Base-by-base conservation (phyloP, 2,888 invertebrate species). In the Synanthedon formicaeformis region DNA sequence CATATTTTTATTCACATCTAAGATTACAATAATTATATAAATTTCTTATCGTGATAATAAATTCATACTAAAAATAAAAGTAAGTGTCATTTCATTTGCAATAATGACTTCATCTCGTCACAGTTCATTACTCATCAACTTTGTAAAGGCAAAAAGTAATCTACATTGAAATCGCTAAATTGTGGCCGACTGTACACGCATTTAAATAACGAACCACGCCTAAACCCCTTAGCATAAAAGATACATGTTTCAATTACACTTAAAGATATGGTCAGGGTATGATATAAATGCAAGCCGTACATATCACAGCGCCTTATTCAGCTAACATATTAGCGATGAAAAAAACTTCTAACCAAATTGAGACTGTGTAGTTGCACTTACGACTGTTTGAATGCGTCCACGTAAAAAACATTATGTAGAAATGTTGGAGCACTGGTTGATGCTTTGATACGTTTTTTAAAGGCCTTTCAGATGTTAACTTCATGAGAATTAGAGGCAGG, bases 171-270 rank as follows among this genome's bases (percentile, higher is more conserved):
- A 13, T n/a, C 45, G 6, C 8, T 13, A 13, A 45, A n/a, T 13
- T 8, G 45, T 45, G 45, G 45, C 13, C 45, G 14, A 45, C n/a
- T n/a, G 45, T 45, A 45, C 45, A 45, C 6, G 13, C 65, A 69
- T 71, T 67, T 63, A 65, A 62, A 69, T 66, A 55, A 58, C 58
- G 54, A 50, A 56, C 61, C 66, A 65, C 66, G 61, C 67, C 64
- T 59, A 51, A 52, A 55, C 52, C 41, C 50, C 34, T 41, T 50
- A 54, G 56, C 54, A 61, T 62, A 66, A 63, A 62, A 66, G 63
- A 71, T 72, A 72, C 81, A 76, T 75, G 78, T 75, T 79, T 82
- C 76, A 81, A 82, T 83, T 75, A 76, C 71, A 63, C 62, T 58
- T 59, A 62, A 62, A 62, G 60, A 65, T 83, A 80, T 76, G 79